These are phyloP conservation scores for Myathropa florea DNA, from an alignment of 2,888 invertebrate genomes.

Conservation along the genomic window DNA sequence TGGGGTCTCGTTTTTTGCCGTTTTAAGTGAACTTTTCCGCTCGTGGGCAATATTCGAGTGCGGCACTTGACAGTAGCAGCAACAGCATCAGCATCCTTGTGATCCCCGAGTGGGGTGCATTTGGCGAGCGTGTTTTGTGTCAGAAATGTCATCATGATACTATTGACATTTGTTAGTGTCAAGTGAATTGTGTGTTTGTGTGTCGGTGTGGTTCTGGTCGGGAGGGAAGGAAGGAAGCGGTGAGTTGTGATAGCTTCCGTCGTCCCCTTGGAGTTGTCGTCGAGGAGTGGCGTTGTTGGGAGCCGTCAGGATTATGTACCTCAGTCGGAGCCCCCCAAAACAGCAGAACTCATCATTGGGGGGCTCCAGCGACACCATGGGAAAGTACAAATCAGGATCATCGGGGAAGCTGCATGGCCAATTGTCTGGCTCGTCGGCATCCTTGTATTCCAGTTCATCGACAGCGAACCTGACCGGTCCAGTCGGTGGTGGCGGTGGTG, in stretches of 20 bases:
- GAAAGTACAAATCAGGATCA: conserved; percentile 46
- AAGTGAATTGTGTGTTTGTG: conserved; percentile 45
- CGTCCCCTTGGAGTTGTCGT: conserved; percentile 20
- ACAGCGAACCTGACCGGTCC: conserved; percentile 57
- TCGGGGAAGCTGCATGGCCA: conserved; percentile 54
- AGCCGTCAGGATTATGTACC: conserved; percentile 74
- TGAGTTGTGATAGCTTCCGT: background rate
- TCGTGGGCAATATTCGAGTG: conserved; percentile 72
- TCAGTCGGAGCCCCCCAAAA: conserved; percentile 79
- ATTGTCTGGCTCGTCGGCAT: conserved; percentile 64
- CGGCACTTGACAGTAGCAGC: conserved; percentile 65
- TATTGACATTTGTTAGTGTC: conserved; percentile 63
- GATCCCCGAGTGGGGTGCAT: conserved; percentile 39
- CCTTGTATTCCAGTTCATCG: conserved; percentile 71
- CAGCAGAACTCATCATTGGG: conserved; percentile 76
- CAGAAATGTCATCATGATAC: conserved; percentile 68
- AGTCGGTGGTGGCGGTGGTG: conserved; percentile 26
- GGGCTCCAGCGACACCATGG: conserved; percentile 76
- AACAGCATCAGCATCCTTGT: conserved; percentile 61
- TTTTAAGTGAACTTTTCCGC: conserved; percentile 54
- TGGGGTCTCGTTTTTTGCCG: conserved; percentile 2
- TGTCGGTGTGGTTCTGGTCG: conserved; percentile 8
- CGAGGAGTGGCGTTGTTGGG: conserved; percentile 32
- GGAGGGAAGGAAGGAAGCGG: background rate
- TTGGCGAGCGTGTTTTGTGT: conserved; percentile 28